phyloP scores from a whole-genome alignment of 2,888 invertebrate genomes.

The Caenorhabditis sp. region DNA sequence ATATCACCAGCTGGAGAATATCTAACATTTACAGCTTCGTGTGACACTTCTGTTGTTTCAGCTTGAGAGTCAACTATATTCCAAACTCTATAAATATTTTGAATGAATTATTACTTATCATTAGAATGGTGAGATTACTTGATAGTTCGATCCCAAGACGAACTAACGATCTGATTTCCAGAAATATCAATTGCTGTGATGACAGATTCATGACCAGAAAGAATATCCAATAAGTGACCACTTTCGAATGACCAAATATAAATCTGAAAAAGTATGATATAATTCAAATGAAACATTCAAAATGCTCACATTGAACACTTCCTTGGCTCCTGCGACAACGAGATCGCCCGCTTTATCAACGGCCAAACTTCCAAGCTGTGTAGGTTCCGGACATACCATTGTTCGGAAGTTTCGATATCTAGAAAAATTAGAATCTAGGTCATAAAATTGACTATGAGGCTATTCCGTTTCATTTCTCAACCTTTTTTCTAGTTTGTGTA shows the following conservation, averaged over 20 bases:
- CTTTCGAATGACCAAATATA: conserved; percentile 94
- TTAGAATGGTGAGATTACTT: conserved; percentile 15
- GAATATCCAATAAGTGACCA: conserved; percentile 85
- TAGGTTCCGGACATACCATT: conserved; percentile 87
- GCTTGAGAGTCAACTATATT: conserved; percentile 44
- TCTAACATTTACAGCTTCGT: conserved; percentile 80
- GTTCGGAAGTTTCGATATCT: conserved; percentile 98
- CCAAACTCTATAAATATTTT: conserved; percentile 41
- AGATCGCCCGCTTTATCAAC: conserved; percentile 86
- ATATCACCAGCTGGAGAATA: conserved; percentile 90
- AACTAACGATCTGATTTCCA: conserved; percentile 76
- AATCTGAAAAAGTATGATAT: conserved; percentile 79
- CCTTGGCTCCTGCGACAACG: conserved; percentile 91
- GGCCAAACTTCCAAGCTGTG: conserved; percentile 89
- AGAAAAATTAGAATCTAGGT: too few relatives aligned
- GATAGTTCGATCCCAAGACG: conserved; percentile 86
- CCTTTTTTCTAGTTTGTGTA: too few relatives aligned
- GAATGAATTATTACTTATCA: neutral
- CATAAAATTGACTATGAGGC: too few relatives aligned
- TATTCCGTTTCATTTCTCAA: too few relatives aligned
- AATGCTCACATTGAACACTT: conserved; percentile 79
- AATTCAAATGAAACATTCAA: too few relatives aligned
- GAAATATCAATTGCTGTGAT: conserved; percentile 85
- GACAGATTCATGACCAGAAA: conserved; percentile 92
- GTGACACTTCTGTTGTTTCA: conserved; percentile 44